These are phyloP conservation scores for Sternarchorhynchus goeldii DNA, from an alignment of 2,797 vertebrate species.

Conservation along the genomic window DNA sequence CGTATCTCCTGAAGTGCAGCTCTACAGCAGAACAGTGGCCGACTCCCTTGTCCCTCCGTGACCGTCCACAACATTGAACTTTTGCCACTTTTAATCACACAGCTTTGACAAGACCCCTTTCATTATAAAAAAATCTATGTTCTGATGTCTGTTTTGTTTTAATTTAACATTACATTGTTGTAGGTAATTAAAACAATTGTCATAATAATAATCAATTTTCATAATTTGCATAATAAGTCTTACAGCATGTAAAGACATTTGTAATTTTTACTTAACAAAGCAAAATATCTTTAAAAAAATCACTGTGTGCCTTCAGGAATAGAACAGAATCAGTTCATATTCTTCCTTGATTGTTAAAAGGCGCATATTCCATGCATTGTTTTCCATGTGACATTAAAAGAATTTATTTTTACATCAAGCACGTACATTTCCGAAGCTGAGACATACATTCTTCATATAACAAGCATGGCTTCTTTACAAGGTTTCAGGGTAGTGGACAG, in stretches of 20 bases:
- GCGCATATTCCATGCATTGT: conserved; percentile 19
- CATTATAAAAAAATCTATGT: too few species aligned
- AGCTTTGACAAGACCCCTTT: not conserved
- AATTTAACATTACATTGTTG: not conserved
- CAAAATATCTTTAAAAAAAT: conserved; percentile 23
- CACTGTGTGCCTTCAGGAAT: conserved; percentile 9
- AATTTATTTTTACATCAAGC: not conserved
- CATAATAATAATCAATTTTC: too few species aligned
- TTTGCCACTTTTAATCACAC: too few species aligned
- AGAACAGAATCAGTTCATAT: conserved; percentile 15
- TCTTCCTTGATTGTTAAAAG: conserved; percentile 14
- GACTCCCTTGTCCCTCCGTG: too few species aligned
- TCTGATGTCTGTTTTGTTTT: not conserved
- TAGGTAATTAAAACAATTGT: not conserved
- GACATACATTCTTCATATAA: not conserved
- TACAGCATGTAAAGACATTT: too few species aligned
- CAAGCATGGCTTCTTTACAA: conserved; percentile 11
- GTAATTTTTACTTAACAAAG: conserved; percentile 2
- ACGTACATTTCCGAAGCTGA: not conserved
- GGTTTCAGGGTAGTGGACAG: conserved; percentile 23
- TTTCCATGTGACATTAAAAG: conserved; percentile 3
- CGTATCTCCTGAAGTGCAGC: not conserved
- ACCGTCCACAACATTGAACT: too few species aligned
- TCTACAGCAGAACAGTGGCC: too few species aligned
- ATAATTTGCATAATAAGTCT: too few species aligned